These are phyloP conservation scores for Semicossyphus pulcher DNA, from an alignment of 2,113 vertebrate genomes.

Conservation along the genomic window DNA sequence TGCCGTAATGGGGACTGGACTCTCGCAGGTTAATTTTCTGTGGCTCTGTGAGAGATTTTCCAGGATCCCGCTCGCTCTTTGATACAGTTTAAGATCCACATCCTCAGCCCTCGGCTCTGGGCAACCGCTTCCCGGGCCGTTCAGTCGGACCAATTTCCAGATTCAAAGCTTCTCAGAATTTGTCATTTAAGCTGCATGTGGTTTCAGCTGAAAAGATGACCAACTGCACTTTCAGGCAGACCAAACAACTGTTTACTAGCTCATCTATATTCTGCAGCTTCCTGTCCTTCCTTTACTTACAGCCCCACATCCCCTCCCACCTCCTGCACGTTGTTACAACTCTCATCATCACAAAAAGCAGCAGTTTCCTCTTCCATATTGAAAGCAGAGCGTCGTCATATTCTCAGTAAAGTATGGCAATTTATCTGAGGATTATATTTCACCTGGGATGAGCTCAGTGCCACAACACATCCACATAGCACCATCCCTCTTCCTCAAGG, in stretches of 20 bases:
- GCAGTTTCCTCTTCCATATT: conserved; percentile 20
- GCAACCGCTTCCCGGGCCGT: not conserved
- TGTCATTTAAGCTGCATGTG: conserved; percentile 36
- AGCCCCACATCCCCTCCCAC: not conserved
- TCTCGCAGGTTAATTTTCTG: conserved; percentile 60
- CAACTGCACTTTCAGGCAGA: conserved; percentile 27
- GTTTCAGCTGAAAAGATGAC: conserved; percentile 48
- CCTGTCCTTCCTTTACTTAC: conserved; percentile 36
- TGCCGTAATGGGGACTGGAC: conserved; percentile 54
- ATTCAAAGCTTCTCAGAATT: conserved; percentile 28
- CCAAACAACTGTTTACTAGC: conserved; percentile 41
- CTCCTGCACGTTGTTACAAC: not conserved
- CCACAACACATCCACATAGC: conserved; percentile 3
- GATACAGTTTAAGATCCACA: conserved; percentile 49
- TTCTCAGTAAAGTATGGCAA: conserved; percentile 19
- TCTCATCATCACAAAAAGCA: conserved; percentile 16
- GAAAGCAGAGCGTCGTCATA: conserved; percentile 12
- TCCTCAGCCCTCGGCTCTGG: conserved; percentile 11
- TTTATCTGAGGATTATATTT: conserved; percentile 35
- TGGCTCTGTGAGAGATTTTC: conserved; percentile 59
- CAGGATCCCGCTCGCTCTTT: conserved; percentile 32
- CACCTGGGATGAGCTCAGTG: conserved; percentile 28
- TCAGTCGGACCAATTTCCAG: conserved; percentile 28
- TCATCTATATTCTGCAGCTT: conserved; percentile 49
- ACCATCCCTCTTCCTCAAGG: conserved; percentile 33